Percentiles rank a stretch among this genome's conserved stretches.
These are phyloP conservation scores for Sula dactylatra DNA, from an alignment of 2,113 vertebrate genomes.

Conservation along the genomic window DNA sequence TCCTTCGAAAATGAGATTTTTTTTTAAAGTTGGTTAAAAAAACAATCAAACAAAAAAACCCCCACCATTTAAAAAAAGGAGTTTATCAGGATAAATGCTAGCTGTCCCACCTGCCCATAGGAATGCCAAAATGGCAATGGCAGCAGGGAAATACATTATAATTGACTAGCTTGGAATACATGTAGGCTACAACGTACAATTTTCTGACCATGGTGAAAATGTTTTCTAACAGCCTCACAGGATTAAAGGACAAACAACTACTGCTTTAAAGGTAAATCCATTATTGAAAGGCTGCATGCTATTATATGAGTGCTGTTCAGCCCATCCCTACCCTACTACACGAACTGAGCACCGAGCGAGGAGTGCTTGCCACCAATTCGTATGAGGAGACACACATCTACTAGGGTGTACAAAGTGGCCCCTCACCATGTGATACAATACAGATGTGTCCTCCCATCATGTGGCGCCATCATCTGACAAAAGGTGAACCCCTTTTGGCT, in stretches of 20 bases:
- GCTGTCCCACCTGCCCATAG: neutral
- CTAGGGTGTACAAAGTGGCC: neutral
- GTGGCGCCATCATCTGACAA: neutral
- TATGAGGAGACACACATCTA: neutral
- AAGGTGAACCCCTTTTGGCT: neutral
- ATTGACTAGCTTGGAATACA: neutral
- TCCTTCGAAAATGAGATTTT: neutral
- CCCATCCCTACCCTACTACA: neutral
- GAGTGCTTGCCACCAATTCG: neutral
- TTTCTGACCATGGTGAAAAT: neutral
- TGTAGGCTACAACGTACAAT: rapidly evolving
- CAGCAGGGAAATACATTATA: neutral
- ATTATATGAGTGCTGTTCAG: neutral
- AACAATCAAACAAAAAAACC: neutral
- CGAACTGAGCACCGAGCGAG: neutral
- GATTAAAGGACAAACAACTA: neutral
- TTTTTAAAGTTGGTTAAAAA: neutral
- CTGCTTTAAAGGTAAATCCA: neutral
- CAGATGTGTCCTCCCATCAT: neutral
- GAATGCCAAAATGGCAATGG: neutral
- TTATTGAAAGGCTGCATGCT: neutral
- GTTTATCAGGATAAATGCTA: neutral
- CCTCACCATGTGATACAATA: neutral
- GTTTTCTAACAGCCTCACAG: neutral
- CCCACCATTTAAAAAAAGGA: neutral